These are phyloP conservation scores for Psittacara wagleri DNA, from an alignment of 2,113 vertebrate species.

Conservation along the genomic window DNA sequence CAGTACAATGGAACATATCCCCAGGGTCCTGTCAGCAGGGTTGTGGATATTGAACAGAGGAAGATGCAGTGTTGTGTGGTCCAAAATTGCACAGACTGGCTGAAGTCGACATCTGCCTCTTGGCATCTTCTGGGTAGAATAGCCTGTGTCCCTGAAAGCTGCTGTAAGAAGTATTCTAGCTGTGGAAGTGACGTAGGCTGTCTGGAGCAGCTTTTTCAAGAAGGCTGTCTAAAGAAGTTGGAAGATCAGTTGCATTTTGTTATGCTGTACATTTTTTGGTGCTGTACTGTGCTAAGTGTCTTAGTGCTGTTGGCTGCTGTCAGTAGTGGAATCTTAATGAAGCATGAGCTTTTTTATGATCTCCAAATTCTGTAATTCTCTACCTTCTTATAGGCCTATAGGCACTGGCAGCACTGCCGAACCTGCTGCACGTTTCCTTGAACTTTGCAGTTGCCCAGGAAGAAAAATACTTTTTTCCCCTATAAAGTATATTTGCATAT, in stretches of 20 bases:
- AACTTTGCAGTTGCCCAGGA: neutral
- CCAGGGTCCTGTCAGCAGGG: neutral
- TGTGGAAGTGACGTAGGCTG: neutral
- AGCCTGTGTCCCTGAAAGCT: neutral
- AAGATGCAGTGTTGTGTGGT: conserved; percentile 33
- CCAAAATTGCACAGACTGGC: conserved; percentile 40
- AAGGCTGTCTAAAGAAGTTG: conserved; percentile 37
- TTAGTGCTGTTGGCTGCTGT: conserved; percentile 23
- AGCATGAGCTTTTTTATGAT: neutral
- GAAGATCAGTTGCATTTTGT: neutral
- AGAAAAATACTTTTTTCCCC: rapidly evolving
- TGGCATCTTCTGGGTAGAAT: neutral
- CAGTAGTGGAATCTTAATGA: conserved; percentile 43
- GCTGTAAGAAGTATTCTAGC: neutral
- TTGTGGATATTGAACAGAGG: conserved; percentile 3
- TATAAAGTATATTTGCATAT: neutral
- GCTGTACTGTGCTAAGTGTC: neutral
- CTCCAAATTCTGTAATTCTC: neutral
- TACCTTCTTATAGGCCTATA: neutral
- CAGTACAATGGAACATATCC: neutral
- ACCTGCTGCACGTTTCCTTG: rapidly evolving
- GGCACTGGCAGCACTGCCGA: neutral
- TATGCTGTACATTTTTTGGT: neutral
- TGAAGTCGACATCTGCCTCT: neutral
- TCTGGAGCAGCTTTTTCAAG: neutral